A percentile compares a stretch with the other conserved stretches of the same genome.
Evolutionary conservation across 2,888 invertebrate species (phyloP).

Genomic region (Odontocerum albicorne): DNA sequence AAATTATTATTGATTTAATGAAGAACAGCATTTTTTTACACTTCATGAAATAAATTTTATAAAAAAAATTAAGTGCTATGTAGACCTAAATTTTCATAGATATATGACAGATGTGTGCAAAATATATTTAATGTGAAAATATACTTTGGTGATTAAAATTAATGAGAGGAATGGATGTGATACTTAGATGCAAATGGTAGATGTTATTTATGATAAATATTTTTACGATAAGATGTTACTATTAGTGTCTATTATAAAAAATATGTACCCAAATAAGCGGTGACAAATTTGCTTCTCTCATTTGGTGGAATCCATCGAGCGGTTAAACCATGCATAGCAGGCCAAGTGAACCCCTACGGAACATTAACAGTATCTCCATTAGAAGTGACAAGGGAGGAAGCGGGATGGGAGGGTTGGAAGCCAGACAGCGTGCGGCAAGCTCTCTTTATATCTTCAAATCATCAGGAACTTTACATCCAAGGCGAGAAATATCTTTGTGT

Average conservation of each 20-base stretch:
- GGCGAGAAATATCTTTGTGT: too few species aligned
- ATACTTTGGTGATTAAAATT: too few species aligned
- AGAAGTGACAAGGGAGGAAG: slow-evolving; percentile 16
- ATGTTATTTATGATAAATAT: neutral
- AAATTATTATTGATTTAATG: too few species aligned
- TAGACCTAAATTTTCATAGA: too few species aligned
- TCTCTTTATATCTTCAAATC: too few species aligned
- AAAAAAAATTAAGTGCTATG: too few species aligned
- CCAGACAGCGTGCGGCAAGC: too few species aligned
- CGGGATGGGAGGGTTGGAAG: neutral
- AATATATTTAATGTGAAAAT: too few species aligned
- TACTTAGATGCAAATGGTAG: neutral
- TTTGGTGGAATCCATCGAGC: slow-evolving; percentile 82
- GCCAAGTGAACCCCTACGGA: slow-evolving; percentile 67
- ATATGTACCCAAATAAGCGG: slow-evolving; percentile 57
- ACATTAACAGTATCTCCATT: slow-evolving; percentile 14
- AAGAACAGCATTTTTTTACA: too few species aligned
- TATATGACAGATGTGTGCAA: too few species aligned
- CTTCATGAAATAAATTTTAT: too few species aligned
- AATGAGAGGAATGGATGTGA: neutral
- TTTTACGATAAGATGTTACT: neutral
- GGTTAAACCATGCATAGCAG: slow-evolving; percentile 77
- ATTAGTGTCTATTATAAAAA: slow-evolving; percentile 17
- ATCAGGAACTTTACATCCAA: too few species aligned
- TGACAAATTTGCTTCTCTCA: slow-evolving; percentile 73